Base-by-base conservation (phyloP, 2,888 invertebrate genomes). In the Drosophila niveifrons region DNA sequence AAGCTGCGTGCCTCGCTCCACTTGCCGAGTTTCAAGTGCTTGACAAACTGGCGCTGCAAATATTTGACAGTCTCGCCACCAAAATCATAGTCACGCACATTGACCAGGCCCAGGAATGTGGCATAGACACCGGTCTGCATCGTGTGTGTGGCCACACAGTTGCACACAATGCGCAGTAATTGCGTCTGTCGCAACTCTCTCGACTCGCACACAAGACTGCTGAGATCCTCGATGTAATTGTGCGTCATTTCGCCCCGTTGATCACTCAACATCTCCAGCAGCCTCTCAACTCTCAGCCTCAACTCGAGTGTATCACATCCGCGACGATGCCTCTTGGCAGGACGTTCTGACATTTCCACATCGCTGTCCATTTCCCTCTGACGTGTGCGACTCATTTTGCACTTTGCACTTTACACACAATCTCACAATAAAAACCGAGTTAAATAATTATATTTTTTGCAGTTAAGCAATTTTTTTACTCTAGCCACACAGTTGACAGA, bases 51-150 rank as follows among this genome's bases (percentile, higher is more conserved):
- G 84, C 97, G 95, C 1, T 98, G 97, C 94, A 99, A 96, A 82
- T 96, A 96, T 89, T 98, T 98, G 0, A 98, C 97, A 93, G 98
- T 98, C 94, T 99, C 99, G 53, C 98, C 98, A 28, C 99, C 99
- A 92, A 99, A 99, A 91, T 97, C 98, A 90, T 97, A 99, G 91
- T 98, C 98, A 91, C 97, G 97, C 0, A 98, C 98, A 93, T 99
- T 99, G 11, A 99, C 93, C 36, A 99, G 93, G 10, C 99, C 99
- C 57, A 99, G 98, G 10, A 99, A 93, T 0, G 99, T 99, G 0
- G 99, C 97, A 90, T 99, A 99, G 61, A 99, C 97, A 0, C 98
- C 98, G 89, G 98, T 96, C 93, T 99, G 99, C 91, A 99, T 98
- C 0, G 99, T 99, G 95, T 98, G 96, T 80, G 95, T 95, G 56